Base-by-base conservation (phyloP, 2,888 invertebrate species). In the Cheilosia variabilis region DNA sequence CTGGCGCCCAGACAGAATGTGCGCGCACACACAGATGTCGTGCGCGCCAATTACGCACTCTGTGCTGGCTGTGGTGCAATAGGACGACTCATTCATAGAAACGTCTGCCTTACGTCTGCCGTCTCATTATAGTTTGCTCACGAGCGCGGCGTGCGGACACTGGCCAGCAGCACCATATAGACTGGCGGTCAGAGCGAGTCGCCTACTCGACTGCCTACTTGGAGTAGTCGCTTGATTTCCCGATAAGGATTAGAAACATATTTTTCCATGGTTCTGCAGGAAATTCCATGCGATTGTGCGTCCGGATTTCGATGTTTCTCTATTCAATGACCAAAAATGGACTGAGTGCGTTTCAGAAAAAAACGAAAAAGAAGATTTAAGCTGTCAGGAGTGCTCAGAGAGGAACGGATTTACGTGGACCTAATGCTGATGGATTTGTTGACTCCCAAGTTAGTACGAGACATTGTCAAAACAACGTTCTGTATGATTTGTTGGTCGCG, bases 1-100 rank as follows among this genome's bases (percentile, higher is more conserved):
- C 86, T 86, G 86, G 86, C 86, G 80, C 84, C 84, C 60, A 80
- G 84, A 84, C 80, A 76, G 84, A 76, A 84, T 84, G 84, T 73
- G 57, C 47, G 45, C 68, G 41, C 71, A 55, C 77, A 62, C 62
- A 65, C 41, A 71, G 81, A 81, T 86, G 63, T 81, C 81, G 71
- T 71, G 72, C 72, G 86, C 52, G 81, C 76, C 86, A 81, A 86
- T 86, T 86, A 86, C 86, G 72, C 86, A 86, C 68, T 86, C 34
- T 3, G 69, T 62, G 37, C 31, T 6, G 17, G 34, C 43, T 10
- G 27, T 15, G 45, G 22, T 19, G 22, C 6, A 68, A 75, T 52
- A 65, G 63, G 45, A 43, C 55, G 45, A 53, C 76, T 81, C 86
- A 86, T 86, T 86, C 86, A 86, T 86, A 65, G 86, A 86, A 86